Base-by-base conservation (phyloP, 2,797 vertebrate species). In the Helostoma temminkii region DNA sequence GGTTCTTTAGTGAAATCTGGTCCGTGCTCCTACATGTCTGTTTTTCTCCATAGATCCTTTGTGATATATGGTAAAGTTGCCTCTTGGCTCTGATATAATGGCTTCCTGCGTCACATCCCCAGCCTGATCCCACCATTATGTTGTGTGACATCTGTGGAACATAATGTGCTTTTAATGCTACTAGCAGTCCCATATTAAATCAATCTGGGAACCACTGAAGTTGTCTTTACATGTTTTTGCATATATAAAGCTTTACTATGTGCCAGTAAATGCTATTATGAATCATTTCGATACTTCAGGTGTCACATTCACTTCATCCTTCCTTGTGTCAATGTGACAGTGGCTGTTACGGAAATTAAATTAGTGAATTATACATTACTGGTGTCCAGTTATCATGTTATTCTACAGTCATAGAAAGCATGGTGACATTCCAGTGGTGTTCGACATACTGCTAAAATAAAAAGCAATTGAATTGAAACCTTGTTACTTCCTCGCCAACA, bases 81-180 rank as follows among this genome's bases (percentile, higher is more conserved):
- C 69, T 68, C 56, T 73, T 64, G 52, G 65, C 46, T 47, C 41
- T 10, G 48, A 66, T 8, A 4, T 34, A 58, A 52, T 56, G 26
- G 36, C 39, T 66, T 71, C 37, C 53, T 67, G 22, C n/a, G 19
- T 62, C 26, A 65, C 54, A 30, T 26, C 57, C 64, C 48, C 32
- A 8, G 30, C n/a, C 45, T 26, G 46, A 70, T 66, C 48, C 28
- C 25, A 59, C 34, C 48, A 62, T 76, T 62, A 66, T 68, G 57
- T 34, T 78, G 82, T 80, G 73, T 83, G 66, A 84, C 78, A 82
- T 84, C 82, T 73, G 67, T 62, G 54, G 65, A 61, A 52, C 74
- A 80, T 61, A 61, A 59, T 74, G 62, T 46, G 64, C 75, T 80
- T 82, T 74, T 81, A 74, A 80, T 66, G 57, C 66, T 57, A 34